Conservation (phyloP, 1,140 invertebrate species). For the Brachionus plicatilis region DNA sequence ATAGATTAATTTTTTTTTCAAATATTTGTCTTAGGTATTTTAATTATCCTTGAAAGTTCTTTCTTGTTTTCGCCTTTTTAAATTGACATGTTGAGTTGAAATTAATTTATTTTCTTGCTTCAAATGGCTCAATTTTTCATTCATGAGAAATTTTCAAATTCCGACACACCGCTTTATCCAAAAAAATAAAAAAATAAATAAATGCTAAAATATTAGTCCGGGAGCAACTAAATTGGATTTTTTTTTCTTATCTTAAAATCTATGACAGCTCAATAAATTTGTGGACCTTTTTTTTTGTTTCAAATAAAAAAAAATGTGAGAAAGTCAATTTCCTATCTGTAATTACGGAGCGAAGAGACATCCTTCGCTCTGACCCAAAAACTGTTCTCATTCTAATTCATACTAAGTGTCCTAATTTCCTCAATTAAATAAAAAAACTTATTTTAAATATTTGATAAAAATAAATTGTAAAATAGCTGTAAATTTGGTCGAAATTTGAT, state of each 20-base stretch:
- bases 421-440: not conserved
- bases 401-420: not conserved
- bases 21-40: not conserved
- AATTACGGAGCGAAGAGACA: not conserved
- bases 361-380: not conserved
- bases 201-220: not conserved
- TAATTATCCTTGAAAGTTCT: constrained; percentile 1
- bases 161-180: not conserved
- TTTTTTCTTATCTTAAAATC: not conserved
- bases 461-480: not conserved
- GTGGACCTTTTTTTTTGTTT: not conserved
- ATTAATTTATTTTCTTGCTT: not conserved
- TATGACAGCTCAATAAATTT: not conserved
- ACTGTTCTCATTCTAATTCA: not conserved
- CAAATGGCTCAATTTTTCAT: not conserved
- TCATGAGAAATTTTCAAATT: not conserved
- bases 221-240: not conserved
- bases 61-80: not conserved
- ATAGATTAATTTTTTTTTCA: not conserved
- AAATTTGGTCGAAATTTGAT: not conserved
- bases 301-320: not conserved
- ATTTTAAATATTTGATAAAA: constrained; percentile 5
- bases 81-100: not conserved
- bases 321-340: not conserved
- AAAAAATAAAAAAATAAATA: not conserved